A percentile compares a stretch with the other conserved stretches of the same genome.
Conservation (phyloP, 2,888 invertebrate species). For the Anticlea derivata region DNA sequence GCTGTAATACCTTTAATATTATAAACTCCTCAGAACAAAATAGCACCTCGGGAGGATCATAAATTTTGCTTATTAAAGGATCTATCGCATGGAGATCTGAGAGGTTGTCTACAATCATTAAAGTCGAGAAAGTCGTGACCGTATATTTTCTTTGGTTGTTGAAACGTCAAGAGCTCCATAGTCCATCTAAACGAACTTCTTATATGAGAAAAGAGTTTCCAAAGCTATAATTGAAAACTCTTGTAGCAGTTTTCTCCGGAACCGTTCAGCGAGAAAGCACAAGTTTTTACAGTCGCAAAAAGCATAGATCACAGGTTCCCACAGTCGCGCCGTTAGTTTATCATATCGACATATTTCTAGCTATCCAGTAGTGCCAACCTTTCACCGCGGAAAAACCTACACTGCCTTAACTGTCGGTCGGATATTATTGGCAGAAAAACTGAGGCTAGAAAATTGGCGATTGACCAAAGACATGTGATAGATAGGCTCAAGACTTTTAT, state of each 20-base stretch:
- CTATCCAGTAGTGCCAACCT: constrained; percentile 69
- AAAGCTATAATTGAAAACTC: constrained; percentile 4
- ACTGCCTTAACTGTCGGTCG: constrained; percentile 69
- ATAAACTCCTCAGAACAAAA: too few species aligned
- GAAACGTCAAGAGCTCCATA: neutral
- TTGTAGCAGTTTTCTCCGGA: constrained; percentile 21
- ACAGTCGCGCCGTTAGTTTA: constrained; percentile 63
- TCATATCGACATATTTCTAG: constrained; percentile 74
- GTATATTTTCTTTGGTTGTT: too few species aligned
- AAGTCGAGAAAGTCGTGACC: too few species aligned
- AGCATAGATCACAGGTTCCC: constrained; percentile 48
- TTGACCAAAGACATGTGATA: too few species aligned
- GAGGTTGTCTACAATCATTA: too few species aligned
- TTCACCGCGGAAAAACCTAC: constrained; percentile 81
- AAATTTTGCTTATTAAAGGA: too few species aligned
- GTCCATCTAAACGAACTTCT: neutral
- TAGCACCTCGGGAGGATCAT: too few species aligned
- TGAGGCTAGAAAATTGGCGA: constrained; percentile 54
- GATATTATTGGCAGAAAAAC: constrained; percentile 79
- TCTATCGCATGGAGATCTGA: too few species aligned
- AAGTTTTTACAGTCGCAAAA: constrained; percentile 32
- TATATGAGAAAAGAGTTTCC: constrained; percentile 4
- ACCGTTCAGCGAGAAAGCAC: constrained; percentile 25
- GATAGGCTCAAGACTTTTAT: too few species aligned
- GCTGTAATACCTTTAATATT: too few species aligned